Percentiles rank a stretch among this genome's conserved stretches.
These are phyloP conservation scores for Papilio glaucus DNA, from an alignment of 1,140 invertebrate genomes.

Conservation along the genomic window DNA sequence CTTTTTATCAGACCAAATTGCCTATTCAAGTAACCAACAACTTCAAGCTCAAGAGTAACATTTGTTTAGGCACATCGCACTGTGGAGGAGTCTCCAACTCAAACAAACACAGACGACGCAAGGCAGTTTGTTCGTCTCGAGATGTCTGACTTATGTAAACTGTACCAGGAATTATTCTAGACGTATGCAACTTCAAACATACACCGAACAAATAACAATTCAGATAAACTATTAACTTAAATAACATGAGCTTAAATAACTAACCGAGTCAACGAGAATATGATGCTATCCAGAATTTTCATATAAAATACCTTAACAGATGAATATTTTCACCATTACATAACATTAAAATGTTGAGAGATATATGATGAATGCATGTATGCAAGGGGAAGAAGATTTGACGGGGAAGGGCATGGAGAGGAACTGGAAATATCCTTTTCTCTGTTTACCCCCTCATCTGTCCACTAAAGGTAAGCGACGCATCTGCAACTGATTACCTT, in stretches of 20 bases:
- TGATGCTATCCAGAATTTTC: too few species aligned
- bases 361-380: too few species aligned
- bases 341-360: too few species aligned
- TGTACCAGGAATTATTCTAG: neutral
- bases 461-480: too few species aligned
- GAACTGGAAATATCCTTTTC: too few species aligned
- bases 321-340: too few species aligned
- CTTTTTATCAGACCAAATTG: neutral
- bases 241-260: neutral
- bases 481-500: too few species aligned
- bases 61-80: constrained; percentile 1
- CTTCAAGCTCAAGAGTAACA: neutral
- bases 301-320: too few species aligned
- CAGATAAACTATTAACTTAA: neutral
- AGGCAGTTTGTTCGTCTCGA: neutral
- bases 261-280: too few species aligned
- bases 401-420: too few species aligned
- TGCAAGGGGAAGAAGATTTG: too few species aligned
- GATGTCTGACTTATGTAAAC: neutral
- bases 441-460: too few species aligned
- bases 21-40: neutral
- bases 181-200: neutral
- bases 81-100: neutral
- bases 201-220: neutral
- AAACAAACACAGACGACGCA: neutral